These are phyloP conservation scores for Ichneumoninae sp. DNA, from an alignment of 2,888 invertebrate species.

Conservation along the genomic window DNA sequence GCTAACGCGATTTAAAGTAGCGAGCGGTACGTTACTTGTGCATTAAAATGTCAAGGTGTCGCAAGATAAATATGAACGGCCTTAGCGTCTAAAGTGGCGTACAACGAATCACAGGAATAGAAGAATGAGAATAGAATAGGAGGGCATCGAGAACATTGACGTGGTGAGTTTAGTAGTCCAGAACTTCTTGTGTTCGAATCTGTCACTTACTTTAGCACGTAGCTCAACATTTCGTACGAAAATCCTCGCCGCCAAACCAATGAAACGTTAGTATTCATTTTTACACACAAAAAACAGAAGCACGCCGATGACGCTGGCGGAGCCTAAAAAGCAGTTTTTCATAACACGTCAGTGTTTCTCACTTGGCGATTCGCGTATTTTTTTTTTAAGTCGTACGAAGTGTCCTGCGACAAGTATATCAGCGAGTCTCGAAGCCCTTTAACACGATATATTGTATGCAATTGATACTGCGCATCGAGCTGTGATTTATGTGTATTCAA, in stretches of 20 bases:
- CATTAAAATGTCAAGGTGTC: not conserved
- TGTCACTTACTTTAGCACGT: not conserved
- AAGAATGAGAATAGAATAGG: not conserved
- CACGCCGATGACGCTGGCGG: no score
- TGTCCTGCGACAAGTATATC: not conserved
- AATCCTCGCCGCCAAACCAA: not conserved
- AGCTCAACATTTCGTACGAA: not conserved
- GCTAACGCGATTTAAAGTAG: no score
- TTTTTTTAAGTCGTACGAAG: not conserved
- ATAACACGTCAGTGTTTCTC: not conserved
- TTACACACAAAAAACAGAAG: no score
- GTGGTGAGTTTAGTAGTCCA: not conserved
- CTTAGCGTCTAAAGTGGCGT: not conserved
- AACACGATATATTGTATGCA: not conserved
- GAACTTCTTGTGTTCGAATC: no score
- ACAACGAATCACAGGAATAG: not conserved
- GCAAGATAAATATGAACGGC: not conserved
- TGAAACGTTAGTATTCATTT: no score
- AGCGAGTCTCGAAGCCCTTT: not conserved
- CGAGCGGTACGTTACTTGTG: not conserved
- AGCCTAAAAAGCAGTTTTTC: not conserved
- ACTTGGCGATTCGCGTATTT: not conserved
- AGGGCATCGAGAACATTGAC: not conserved
- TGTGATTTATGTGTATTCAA: conserved; percentile 21
- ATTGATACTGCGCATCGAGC: conserved; percentile 11